These are phyloP conservation scores for Serinus canaria DNA, from an alignment of 2,113 vertebrate species.

Conservation along the genomic window DNA sequence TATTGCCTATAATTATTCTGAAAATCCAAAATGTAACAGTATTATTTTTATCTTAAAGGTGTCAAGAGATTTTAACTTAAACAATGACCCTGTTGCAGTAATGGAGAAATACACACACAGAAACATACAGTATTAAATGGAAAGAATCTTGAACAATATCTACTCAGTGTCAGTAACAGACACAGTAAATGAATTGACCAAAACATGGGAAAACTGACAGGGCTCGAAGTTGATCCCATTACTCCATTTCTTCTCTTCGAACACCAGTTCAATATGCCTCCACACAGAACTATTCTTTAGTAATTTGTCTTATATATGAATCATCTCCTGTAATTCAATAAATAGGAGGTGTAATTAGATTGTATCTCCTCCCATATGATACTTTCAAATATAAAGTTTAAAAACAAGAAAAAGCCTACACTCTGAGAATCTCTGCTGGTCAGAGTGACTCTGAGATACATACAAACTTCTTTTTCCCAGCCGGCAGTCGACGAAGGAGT, in stretches of 20 bases:
- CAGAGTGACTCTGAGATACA: too few relatives aligned
- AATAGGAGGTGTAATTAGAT: not conserved
- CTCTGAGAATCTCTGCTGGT: too few relatives aligned
- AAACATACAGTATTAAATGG: not conserved
- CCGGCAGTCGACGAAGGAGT: too few relatives aligned
- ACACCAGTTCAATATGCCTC: not conserved
- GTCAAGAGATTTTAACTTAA: not conserved
- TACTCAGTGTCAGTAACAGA: not conserved
- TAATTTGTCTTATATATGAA: not conserved
- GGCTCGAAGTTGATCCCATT: not conserved
- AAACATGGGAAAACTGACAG: not conserved
- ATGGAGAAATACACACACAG: not conserved
- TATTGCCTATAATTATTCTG: not conserved
- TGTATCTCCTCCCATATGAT: not conserved
- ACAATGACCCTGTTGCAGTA: not conserved
- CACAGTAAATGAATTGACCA: not conserved
- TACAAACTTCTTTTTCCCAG: too few relatives aligned
- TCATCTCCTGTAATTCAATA: not conserved
- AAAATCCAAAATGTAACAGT: not conserved
- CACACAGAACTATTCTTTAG: not conserved
- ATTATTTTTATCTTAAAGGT: not conserved
- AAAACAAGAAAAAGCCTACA: accelerated
- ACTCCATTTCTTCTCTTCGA: not conserved
- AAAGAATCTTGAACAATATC: not conserved
- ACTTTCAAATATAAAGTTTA: not conserved